Evolutionary conservation across 2,888 invertebrate species (phyloP).

Genomic region (Epinotia ramella): DNA sequence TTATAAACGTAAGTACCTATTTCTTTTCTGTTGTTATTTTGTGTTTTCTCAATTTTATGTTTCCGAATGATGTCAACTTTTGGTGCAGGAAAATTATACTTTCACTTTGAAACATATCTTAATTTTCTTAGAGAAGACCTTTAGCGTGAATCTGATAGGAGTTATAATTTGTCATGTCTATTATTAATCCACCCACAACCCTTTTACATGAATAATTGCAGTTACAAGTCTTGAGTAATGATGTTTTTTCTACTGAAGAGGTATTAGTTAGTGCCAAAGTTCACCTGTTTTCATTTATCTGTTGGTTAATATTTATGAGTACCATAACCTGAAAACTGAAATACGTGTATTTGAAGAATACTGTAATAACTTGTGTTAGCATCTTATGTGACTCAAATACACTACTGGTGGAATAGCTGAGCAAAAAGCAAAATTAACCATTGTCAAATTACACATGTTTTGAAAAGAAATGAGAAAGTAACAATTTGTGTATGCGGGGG

Average conservation of each 20-base stretch:
- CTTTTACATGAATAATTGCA: neutral
- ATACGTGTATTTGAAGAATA: neutral
- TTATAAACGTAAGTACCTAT: constrained; percentile 36
- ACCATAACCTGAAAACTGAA: neutral
- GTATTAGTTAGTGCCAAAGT: neutral
- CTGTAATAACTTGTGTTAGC: neutral
- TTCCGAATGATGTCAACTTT: constrained; percentile 68
- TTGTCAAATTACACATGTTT: neutral
- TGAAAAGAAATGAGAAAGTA: too few relatives aligned
- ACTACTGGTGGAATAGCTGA: neutral
- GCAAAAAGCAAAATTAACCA: neutral
- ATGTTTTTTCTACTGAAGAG: constrained; percentile 5
- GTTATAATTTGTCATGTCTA: neutral
- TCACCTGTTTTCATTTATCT: neutral
- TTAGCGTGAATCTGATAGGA: neutral
- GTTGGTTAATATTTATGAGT: constrained; percentile 1
- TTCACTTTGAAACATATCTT: constrained; percentile 48
- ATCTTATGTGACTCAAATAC: neutral
- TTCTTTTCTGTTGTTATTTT: constrained; percentile 2
- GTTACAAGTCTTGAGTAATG: constrained; percentile 9
- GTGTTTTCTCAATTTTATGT: constrained; percentile 51
- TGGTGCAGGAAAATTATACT: constrained; percentile 48
- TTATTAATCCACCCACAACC: neutral
- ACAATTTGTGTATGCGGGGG: too few relatives aligned
- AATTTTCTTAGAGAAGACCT: constrained; percentile 20